Conservation (phyloP, 2,888 invertebrate species). For the Acrobeloides nanus region DNA sequence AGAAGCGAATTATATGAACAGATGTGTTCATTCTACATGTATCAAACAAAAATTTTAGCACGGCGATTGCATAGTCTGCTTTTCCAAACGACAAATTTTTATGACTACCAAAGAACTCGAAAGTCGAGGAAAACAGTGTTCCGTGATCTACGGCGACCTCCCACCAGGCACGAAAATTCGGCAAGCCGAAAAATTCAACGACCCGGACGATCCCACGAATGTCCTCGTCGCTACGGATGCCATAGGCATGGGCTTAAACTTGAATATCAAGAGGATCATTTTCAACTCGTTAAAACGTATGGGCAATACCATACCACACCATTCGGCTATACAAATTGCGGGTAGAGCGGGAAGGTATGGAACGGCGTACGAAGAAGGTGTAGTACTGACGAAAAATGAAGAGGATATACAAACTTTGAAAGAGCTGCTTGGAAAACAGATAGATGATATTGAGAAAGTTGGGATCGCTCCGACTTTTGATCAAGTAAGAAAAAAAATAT, state of each 20-base stretch:
- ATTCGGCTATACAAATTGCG: conserved; percentile 89
- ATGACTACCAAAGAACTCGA: conserved; percentile 65
- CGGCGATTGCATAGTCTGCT: conserved; percentile 98
- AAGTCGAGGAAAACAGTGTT: conserved; percentile 54
- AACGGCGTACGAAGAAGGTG: conserved; percentile 40
- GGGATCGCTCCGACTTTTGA: conserved; percentile 95
- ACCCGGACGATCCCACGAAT: conserved; percentile 70
- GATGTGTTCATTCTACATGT: no score
- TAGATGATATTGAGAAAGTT: conserved; percentile 66
- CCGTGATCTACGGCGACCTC: conserved; percentile 93
- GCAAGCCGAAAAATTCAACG: conserved; percentile 94
- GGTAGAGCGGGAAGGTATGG: conserved; percentile 66
- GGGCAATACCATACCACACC: conserved; percentile 75
- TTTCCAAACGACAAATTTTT: conserved; percentile 93
- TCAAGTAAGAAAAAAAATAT: no score
- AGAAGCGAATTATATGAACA: no score
- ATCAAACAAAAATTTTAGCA: no score
- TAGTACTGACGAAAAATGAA: conserved; percentile 72
- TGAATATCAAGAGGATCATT: conserved; percentile 82
- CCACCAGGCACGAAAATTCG: conserved; percentile 94
- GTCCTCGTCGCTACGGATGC: conserved; percentile 75
- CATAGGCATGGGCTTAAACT: conserved; percentile 70
- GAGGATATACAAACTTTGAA: conserved; percentile 75
- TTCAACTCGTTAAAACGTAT: conserved; percentile 5
- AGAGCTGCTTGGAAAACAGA: conserved; percentile 58